Evolutionary conservation across 2,888 invertebrate species (phyloP), one percentile per base, ranked within the genome.

Genomic region (Lampropteryx suffumata): DNA sequence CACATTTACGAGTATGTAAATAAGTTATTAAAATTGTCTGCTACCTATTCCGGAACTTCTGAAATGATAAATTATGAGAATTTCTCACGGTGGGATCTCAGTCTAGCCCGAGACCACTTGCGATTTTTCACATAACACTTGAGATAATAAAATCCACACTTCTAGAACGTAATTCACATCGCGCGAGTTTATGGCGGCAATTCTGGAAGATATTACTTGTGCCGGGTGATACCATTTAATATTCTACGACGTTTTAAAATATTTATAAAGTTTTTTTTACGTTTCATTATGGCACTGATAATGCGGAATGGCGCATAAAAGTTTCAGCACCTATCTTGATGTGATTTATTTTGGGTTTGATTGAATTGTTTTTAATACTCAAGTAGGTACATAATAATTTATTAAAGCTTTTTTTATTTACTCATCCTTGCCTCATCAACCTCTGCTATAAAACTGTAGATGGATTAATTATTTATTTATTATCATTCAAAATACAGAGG

Each of bases 71-170:
- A 28, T 35, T 26, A 26, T 27, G 2, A 12, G 29, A 10, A 27
- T 7, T 40, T 13, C 1, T 12, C 26, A 24, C 28, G 27, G 34
- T n/a, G 14, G 26, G 21, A 7, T 30, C 41, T 13, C 9, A 1
- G 29, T 21, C 37, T 30, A 39, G 11, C 11, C 29, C 46, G 68
- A 69, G 57, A 61, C 59, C 68, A 28, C 46, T 57, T 65, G 55
- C 65, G 69, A 79, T 83, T 80, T 80, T 77, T 81, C 79, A 79
- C 78, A 78, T 67, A 71, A 63, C 74, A 66, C 67, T 62, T 52
- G 49, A 64, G 80, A 83, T 84, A 82, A 86, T 86, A 86, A 87
- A 86, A 84, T 83, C 81, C 83, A 80, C 82, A 82, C 81, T 82
- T 79, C 72, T 73, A 75, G 79, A 75, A 74, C 75, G 81, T 84